Percentiles rank a stretch among this genome's conserved stretches.
phyloP scores from a whole-genome alignment of 2,888 invertebrate genomes.

The Serripes groenlandicus region DNA sequence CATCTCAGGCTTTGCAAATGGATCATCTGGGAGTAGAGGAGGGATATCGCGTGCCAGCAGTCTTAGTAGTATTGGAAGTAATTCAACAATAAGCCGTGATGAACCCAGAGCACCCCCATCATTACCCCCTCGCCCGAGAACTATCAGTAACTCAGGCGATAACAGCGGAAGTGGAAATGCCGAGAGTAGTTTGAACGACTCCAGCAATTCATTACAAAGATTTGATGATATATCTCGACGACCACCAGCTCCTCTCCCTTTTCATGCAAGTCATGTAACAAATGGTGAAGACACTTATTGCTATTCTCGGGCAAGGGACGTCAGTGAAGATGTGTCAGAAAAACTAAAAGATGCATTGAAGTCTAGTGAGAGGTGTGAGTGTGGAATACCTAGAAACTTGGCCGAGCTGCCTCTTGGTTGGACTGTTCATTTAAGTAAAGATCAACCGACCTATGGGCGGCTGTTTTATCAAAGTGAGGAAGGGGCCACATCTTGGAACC shows the following conservation, averaged over 20 bases:
- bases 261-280: neutral
- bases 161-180: slow-evolving; percentile 4
- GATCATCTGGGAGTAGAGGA: slow-evolving; percentile 9
- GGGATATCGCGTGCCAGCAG: slow-evolving; percentile 4
- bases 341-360: slow-evolving; percentile 73
- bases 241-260: slow-evolving; percentile 70
- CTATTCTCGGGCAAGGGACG: slow-evolving; percentile 73
- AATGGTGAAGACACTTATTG: slow-evolving; percentile 58
- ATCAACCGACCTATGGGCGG: slow-evolving; percentile 64
- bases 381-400: slow-evolving; percentile 74
- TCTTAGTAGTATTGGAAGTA: neutral
- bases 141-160: slow-evolving; percentile 8
- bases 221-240: slow-evolving; percentile 19
- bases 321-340: slow-evolving; percentile 67
- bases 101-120: slow-evolving; percentile 11
- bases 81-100: neutral
- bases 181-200: neutral
- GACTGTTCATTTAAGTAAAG: slow-evolving; percentile 78
- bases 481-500: slow-evolving; percentile 74
- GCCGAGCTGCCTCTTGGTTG: slow-evolving; percentile 75
- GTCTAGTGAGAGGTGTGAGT: slow-evolving; percentile 76
- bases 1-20: slow-evolving; percentile 8
- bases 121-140: slow-evolving; percentile 33
- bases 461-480: slow-evolving; percentile 75
- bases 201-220: slow-evolving; percentile 3